Evolutionary conservation across 2,113 vertebrate species (phyloP).

Genomic region (Malurus cyaneus): DNA sequence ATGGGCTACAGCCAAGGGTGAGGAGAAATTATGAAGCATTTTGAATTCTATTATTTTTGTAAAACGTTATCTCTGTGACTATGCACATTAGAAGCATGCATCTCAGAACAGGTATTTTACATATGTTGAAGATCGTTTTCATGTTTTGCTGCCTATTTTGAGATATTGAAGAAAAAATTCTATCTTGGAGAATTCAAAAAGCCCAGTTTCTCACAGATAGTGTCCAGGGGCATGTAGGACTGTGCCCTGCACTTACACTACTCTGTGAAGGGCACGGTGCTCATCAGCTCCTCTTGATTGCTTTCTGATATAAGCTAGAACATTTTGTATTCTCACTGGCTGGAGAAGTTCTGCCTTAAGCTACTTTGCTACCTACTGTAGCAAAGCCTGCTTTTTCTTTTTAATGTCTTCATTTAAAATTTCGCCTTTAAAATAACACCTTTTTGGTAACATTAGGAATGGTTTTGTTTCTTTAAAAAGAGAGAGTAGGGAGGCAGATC

Average conservation of each 20-base stretch:
- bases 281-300: constrained; percentile 45
- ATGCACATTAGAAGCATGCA: background rate
- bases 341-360: background rate
- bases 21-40: background rate
- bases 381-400: background rate
- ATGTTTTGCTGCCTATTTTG: background rate
- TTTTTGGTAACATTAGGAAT: background rate
- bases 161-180: background rate
- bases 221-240: background rate
- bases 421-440: background rate
- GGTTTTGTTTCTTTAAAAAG: background rate
- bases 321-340: background rate
- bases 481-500: background rate
- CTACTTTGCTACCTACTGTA: background rate
- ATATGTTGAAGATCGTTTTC: background rate
- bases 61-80: background rate
- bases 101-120: background rate
- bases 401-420: background rate
- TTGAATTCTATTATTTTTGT: background rate
- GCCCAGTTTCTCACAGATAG: background rate
- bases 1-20: rapidly evolving
- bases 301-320: background rate
- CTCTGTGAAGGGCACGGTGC: background rate
- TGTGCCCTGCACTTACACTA: background rate
- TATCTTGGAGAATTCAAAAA: background rate